Evolutionary conservation across 2,888 invertebrate genomes (phyloP), one percentile per base, ranked within the genome.

Genomic region (Clunio marinus): DNA sequence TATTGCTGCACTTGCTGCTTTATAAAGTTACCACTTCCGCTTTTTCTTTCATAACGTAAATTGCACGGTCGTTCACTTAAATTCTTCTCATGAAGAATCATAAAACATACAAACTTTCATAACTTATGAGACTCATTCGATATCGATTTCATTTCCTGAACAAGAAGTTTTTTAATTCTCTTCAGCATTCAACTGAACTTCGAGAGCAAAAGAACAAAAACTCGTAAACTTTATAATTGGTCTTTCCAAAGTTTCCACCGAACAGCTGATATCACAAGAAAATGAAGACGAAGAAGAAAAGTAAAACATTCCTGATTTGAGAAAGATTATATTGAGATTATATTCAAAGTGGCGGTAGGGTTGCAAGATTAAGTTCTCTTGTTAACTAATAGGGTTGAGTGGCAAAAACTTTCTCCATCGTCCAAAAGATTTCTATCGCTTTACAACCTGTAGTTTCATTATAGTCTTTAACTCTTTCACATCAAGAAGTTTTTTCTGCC

Each of bases 151-250:
- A 15, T 41, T n/a, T 10, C n/a, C n/a, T n/a, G n/a, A n/a, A n/a
- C n/a, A n/a, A 5, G 51, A 51, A 51, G 10, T 13, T 22, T 22
- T 17, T 17, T 22, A 7, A n/a, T n/a, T n/a, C n/a, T n/a, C n/a
- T n/a, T n/a, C n/a, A n/a, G n/a, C 10, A 20, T 51, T 51, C 51
- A 22, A 8, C 22, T 51, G 51, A 51, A 51, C 51, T 51, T 51
- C 20, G n/a, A 22, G 8, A 17, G 51, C 17, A 45, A 41, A 15
- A 17, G 51, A 51, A n/a, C 22, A 25, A 5, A 57, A 57, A 27
- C 20, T 57, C 57, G 27, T 20, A 57, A 57, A 57, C 57, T 57
- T 57, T 57, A 25, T 57, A 57, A 57, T 57, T 57, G 57, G 27
- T 27, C 27, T 15, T 57, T 15, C 2, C 15, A 57, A 57, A 57